phyloP scores from a whole-genome alignment of 2,888 invertebrate species.

The Plebejus anna region DNA sequence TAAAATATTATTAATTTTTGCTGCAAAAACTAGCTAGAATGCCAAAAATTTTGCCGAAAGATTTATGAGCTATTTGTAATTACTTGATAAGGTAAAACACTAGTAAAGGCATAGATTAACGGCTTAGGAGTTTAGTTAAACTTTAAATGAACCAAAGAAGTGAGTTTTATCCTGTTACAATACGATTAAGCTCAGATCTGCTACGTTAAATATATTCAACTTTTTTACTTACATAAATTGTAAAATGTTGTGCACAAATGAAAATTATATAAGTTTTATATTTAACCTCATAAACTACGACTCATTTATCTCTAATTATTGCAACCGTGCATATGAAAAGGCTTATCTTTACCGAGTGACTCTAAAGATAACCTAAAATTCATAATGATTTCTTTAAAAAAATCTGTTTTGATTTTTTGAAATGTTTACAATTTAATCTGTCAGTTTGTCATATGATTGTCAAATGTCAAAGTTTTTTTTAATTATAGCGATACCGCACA shows the following conservation, averaged over 20 bases:
- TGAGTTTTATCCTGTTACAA: background rate
- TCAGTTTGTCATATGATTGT: background rate
- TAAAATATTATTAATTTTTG: too few species aligned
- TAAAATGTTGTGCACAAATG: background rate
- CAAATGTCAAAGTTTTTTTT: background rate
- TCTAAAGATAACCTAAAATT: slow-evolving; percentile 1
- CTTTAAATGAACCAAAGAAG: background rate
- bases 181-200: background rate
- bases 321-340: background rate
- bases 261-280: background rate
- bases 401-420: background rate
- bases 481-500: background rate
- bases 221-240: background rate
- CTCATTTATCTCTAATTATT: background rate
- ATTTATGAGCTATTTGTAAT: too few species aligned
- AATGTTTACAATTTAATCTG: background rate
- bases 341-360: background rate
- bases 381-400: background rate
- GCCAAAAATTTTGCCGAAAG: too few species aligned
- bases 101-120: background rate
- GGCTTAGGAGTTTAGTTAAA: background rate
- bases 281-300: background rate
- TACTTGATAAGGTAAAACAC: too few species aligned
- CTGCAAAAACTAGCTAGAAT: too few species aligned
- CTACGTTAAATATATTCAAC: background rate